These are phyloP conservation scores for Hydrolagus affinis DNA, from an alignment of 2,113 vertebrate genomes.

Conservation along the genomic window DNA sequence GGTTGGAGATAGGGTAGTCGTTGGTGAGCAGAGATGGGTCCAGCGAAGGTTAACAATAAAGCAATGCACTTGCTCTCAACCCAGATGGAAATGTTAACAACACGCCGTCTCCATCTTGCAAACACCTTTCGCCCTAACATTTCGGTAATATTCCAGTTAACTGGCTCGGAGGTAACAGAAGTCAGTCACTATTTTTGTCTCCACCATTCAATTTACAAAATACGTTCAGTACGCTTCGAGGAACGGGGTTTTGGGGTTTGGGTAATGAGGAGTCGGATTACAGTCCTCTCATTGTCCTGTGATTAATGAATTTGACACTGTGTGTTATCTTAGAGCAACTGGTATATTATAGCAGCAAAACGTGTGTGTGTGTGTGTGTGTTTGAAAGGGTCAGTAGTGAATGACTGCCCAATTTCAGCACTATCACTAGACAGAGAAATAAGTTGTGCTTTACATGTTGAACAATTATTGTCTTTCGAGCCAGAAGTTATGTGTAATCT, in stretches of 20 bases:
- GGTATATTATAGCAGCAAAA: slow-evolving; percentile 12
- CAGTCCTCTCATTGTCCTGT: neutral
- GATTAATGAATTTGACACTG: neutral
- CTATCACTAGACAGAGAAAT: no score
- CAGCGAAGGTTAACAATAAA: no score
- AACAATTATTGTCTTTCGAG: neutral
- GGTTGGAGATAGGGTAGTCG: no score
- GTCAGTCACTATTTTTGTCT: neutral
- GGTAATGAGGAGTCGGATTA: neutral
- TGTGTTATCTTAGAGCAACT: neutral
- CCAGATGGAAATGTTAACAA: neutral
- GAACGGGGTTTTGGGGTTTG: no score
- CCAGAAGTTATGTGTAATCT: no score
- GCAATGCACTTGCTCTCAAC: neutral
- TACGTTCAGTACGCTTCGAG: neutral
- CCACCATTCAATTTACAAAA: neutral
- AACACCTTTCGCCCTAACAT: neutral
- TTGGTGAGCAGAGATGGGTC: no score
- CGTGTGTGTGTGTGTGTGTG: no score
- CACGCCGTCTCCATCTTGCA: neutral
- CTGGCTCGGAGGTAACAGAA: neutral
- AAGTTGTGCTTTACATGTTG: neutral
- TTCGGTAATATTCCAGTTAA: neutral
- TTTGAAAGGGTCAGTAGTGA: neutral
- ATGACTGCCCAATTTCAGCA: no score